Evolutionary conservation across 2,113 vertebrate genomes (phyloP).

Genomic region (Microtus pennsylvanicus): DNA sequence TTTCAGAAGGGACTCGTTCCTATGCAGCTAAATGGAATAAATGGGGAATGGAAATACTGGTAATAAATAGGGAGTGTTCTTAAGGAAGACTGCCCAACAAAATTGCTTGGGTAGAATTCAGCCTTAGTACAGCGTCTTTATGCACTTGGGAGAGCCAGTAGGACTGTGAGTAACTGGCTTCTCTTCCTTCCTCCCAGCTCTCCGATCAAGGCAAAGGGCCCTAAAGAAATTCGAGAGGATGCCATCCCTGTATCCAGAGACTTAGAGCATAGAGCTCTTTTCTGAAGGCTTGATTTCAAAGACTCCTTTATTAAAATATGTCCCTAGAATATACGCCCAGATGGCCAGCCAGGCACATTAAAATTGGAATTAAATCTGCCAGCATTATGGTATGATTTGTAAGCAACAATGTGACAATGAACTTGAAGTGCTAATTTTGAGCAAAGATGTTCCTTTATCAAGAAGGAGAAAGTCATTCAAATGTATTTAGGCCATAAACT

Average conservation of each 20-base stretch:
- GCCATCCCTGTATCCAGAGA: neutral
- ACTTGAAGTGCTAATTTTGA: constrained; percentile 12
- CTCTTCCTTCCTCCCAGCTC: neutral
- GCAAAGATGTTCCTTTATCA: neutral
- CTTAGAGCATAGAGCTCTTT: neutral
- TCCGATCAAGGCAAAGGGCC: neutral
- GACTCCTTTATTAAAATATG: neutral
- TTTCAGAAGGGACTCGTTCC: neutral
- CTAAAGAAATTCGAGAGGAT: neutral
- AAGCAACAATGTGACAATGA: neutral
- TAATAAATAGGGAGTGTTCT: neutral
- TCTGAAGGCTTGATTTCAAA: neutral
- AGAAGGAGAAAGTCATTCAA: neutral
- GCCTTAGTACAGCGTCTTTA: neutral
- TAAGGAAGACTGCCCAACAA: neutral
- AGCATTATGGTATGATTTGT: constrained; percentile 18
- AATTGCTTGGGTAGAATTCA: neutral
- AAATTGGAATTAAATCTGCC: constrained; percentile 11
- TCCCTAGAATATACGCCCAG: neutral
- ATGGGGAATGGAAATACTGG: neutral
- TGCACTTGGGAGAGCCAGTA: neutral
- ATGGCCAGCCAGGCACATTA: neutral
- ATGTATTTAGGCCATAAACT: neutral
- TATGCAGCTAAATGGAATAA: neutral
- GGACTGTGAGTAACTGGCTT: neutral